Evolutionary conservation across 2,113 vertebrate species (phyloP).

Genomic region (Eolophus roseicapilla): DNA sequence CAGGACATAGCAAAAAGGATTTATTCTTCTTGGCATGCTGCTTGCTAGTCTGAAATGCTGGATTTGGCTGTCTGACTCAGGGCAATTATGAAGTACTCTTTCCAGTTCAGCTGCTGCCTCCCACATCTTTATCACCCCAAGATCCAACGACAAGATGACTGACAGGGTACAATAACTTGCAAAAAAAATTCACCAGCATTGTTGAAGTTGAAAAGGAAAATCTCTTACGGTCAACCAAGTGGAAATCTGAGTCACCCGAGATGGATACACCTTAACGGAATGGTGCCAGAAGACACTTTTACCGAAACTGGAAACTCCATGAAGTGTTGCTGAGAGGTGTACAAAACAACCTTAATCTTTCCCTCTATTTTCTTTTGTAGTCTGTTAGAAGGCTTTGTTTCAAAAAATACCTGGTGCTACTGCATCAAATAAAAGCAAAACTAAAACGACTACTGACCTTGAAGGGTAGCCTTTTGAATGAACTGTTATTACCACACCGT

Average conservation of each 20-base stretch:
- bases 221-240: background rate
- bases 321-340: background rate
- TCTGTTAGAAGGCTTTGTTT: background rate
- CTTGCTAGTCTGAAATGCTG: conserved; percentile 42
- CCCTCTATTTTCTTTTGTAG: background rate
- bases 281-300: background rate
- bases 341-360: background rate
- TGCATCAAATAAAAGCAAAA: background rate
- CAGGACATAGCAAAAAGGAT: conserved; percentile 52
- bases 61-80: conserved; percentile 63
- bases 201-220: conserved; percentile 15
- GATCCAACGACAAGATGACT: conserved; percentile 36
- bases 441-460: background rate
- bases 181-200: background rate
- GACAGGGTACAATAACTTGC: conserved; percentile 16
- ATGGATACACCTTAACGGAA: background rate
- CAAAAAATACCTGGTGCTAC: background rate
- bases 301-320: background rate
- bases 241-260: background rate
- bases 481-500: background rate
- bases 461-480: background rate
- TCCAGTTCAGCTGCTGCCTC: conserved; percentile 62
- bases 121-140: conserved; percentile 49
- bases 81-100: conserved; percentile 56
- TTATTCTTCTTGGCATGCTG: conserved; percentile 34